Conservation (phyloP, 2,113 vertebrate genomes). For the Cynocephalus volans region DNA sequence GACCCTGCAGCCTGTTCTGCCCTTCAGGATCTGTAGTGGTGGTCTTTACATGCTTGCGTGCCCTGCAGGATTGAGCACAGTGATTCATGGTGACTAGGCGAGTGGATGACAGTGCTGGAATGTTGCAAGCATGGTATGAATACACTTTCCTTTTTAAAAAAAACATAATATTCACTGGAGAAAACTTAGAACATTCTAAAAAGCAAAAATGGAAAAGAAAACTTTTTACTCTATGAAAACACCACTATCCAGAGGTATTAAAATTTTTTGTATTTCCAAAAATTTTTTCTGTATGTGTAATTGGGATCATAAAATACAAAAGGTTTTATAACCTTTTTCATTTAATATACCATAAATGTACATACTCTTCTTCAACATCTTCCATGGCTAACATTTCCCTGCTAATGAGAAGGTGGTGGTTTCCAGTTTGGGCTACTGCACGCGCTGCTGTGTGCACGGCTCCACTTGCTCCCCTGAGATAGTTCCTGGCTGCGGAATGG, state of each 20-base stretch:
- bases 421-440: background rate
- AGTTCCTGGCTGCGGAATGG: background rate
- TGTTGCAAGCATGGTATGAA: background rate
- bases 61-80: background rate
- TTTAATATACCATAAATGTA: background rate
- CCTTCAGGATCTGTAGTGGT: too few relatives aligned
- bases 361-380: background rate
- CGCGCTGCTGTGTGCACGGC: rapidly evolving
- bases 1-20: background rate
- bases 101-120: background rate
- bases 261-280: background rate
- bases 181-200: slow-evolving; percentile 7
- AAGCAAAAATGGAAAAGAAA: slow-evolving; percentile 3
- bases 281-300: background rate
- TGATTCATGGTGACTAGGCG: background rate
- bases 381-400: background rate
- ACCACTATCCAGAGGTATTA: background rate
- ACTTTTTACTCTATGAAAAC: background rate
- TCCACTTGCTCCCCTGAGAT: background rate
- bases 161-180: background rate
- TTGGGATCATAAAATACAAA: slow-evolving; percentile 27
- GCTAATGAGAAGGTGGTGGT: background rate
- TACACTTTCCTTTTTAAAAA: slow-evolving; percentile 7
- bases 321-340: background rate
- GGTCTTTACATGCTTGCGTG: background rate